A percentile compares a stretch with the other conserved stretches of the same genome.
phyloP scores from a whole-genome alignment of 2,888 invertebrate genomes.

The Drosophila meridiana region DNA sequence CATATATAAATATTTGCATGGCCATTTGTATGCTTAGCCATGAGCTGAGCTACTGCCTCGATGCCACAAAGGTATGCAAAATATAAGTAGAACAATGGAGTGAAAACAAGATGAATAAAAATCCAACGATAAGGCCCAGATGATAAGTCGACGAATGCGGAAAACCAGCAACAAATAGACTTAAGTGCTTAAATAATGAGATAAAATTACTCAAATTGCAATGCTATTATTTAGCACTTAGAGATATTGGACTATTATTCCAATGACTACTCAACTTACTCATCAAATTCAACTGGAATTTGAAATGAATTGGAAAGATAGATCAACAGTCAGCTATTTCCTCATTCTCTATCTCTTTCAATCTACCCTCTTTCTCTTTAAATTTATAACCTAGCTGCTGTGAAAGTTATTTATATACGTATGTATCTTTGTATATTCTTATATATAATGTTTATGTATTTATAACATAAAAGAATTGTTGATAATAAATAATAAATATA shows the following conservation, averaged over 20 bases:
- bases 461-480: not conserved
- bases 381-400: not conserved
- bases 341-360: not conserved
- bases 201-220: slow-evolving; percentile 6
- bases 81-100: slow-evolving; percentile 1
- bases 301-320: not conserved
- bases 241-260: not conserved
- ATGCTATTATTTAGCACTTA: not conserved
- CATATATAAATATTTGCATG: not conserved
- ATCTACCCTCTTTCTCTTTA: not conserved
- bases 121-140: slow-evolving; percentile 6
- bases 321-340: not conserved
- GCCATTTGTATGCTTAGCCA: not conserved
- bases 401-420: not conserved
- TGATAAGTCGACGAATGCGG: slow-evolving; percentile 10
- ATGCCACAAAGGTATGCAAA: slow-evolving; percentile 1
- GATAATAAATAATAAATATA: not conserved
- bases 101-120: not conserved
- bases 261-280: not conserved
- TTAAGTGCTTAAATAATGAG: not conserved
- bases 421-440: not conserved
- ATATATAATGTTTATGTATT: not conserved
- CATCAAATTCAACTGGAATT: not conserved
- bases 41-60: not conserved
- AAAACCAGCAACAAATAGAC: slow-evolving; percentile 2